A percentile compares a stretch with the other conserved stretches of the same genome.
phyloP scores from a whole-genome alignment of 2,888 invertebrate species.

The Seira musarum region DNA sequence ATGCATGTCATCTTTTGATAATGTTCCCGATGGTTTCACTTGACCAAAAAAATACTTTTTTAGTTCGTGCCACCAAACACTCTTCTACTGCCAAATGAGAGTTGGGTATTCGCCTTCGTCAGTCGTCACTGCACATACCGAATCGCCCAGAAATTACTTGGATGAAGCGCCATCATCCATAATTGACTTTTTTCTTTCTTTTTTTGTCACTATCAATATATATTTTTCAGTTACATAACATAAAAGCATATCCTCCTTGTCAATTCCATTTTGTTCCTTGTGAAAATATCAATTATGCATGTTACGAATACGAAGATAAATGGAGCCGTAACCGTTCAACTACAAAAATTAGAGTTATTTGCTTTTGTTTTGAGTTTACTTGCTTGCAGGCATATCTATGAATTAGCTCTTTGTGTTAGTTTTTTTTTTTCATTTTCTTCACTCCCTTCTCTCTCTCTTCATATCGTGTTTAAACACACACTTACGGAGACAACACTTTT shows the following conservation, averaged over 20 bases:
- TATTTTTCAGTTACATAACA: background rate
- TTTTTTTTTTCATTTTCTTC: conserved; percentile 19
- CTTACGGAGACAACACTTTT: conserved; percentile 23
- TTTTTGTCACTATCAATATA: background rate
- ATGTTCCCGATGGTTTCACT: background rate
- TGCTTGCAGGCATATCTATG: background rate
- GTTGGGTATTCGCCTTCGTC: no score
- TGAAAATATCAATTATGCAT: conserved; percentile 51
- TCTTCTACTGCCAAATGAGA: no score
- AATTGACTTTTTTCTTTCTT: background rate
- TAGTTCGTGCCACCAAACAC: no score
- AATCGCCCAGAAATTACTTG: background rate
- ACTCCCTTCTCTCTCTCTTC: conserved; percentile 5
- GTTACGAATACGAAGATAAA: conserved; percentile 23
- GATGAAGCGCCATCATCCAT: conserved; percentile 6
- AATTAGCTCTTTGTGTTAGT: conserved; percentile 5
- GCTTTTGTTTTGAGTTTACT: background rate
- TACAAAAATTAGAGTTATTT: conserved; percentile 30
- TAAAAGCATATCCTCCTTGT: background rate
- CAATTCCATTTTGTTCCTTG: background rate
- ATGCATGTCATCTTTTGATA: conserved; percentile 30
- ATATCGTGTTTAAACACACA: conserved; percentile 4
- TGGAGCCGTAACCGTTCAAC: conserved; percentile 20
- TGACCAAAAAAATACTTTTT: no score
- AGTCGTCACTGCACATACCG: no score